Percentiles rank a stretch among this genome's conserved stretches.
These are phyloP conservation scores for Drosophila nigrodunni DNA, from an alignment of 1,140 invertebrate species.

Conservation along the genomic window DNA sequence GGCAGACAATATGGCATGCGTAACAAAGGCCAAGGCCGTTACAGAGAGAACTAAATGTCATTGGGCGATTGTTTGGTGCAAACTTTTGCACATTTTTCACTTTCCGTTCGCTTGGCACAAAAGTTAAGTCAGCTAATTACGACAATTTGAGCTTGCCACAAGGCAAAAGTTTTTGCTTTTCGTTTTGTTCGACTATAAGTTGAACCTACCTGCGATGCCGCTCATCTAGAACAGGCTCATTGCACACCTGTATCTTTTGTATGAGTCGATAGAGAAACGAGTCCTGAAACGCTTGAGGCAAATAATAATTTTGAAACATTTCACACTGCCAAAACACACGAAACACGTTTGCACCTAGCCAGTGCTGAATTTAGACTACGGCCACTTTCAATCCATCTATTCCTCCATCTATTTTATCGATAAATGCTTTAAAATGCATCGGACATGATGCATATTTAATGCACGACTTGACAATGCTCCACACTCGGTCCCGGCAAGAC, in stretches of 20 bases:
- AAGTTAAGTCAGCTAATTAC: constrained; percentile 67
- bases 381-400: not conserved
- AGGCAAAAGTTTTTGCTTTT: constrained; percentile 38
- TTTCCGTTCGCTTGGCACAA: constrained; percentile 52
- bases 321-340: constrained; percentile 12
- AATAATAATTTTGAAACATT: constrained; percentile 72
- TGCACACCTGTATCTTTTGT: constrained; percentile 72
- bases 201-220: constrained; percentile 55
- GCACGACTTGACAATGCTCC: constrained; percentile 52
- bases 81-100: constrained; percentile 64
- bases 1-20: constrained; percentile 51
- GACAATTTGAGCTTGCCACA: constrained; percentile 26
- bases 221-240: constrained; percentile 55
- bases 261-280: constrained; percentile 69
- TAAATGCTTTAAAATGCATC: constrained; percentile 72
- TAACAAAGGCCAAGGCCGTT: constrained; percentile 72
- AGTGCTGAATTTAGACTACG: constrained; percentile 57
- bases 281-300: constrained; percentile 65
- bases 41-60: constrained; percentile 66
- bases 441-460: constrained; percentile 77
- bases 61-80: constrained; percentile 45
- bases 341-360: constrained; percentile 47
- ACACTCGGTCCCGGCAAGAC: not conserved
- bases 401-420: constrained; percentile 74
- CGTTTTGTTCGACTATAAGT: constrained; percentile 8